Percentiles rank a stretch among this genome's conserved stretches.
Evolutionary conservation across 2,113 vertebrate genomes (phyloP).

Genomic region (Psettodes erumei): DNA sequence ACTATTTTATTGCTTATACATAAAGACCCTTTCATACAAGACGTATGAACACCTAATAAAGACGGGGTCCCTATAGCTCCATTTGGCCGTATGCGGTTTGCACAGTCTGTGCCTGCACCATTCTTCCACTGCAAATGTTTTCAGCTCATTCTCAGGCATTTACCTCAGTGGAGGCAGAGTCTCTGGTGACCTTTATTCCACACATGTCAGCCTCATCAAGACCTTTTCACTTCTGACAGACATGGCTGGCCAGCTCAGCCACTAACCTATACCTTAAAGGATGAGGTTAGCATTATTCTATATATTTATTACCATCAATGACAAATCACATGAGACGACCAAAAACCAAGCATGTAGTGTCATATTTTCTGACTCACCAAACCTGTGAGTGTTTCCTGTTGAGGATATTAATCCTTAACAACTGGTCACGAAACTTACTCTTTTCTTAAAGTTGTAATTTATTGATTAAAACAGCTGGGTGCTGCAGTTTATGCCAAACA

Average conservation of each 20-base stretch:
- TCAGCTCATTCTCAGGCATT: conserved; percentile 50
- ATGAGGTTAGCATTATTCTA: not conserved
- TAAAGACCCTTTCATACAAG: not conserved
- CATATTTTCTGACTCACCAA: not conserved
- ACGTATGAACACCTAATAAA: conserved; percentile 16
- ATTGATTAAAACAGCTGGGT: not conserved
- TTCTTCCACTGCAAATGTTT: conserved; percentile 34
- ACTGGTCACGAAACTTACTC: too few species aligned
- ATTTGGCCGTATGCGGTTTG: not conserved
- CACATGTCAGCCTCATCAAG: conserved; percentile 41
- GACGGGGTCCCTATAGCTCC: not conserved
- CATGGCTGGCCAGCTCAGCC: not conserved
- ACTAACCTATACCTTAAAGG: not conserved
- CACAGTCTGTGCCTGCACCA: not conserved
- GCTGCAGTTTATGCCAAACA: not conserved
- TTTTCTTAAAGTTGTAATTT: not conserved
- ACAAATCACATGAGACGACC: not conserved
- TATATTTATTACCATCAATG: not conserved
- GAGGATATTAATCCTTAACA: not conserved
- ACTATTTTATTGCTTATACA: not conserved
- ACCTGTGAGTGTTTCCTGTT: not conserved
- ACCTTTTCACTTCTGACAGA: conserved; percentile 21
- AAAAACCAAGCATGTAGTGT: not conserved
- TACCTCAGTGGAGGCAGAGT: conserved; percentile 10
- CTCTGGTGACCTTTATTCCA: conserved; percentile 46